Percentiles rank a stretch among this genome's conserved stretches.
Conservation (phyloP, 2,888 invertebrate species). For the Halictus ligatus region DNA sequence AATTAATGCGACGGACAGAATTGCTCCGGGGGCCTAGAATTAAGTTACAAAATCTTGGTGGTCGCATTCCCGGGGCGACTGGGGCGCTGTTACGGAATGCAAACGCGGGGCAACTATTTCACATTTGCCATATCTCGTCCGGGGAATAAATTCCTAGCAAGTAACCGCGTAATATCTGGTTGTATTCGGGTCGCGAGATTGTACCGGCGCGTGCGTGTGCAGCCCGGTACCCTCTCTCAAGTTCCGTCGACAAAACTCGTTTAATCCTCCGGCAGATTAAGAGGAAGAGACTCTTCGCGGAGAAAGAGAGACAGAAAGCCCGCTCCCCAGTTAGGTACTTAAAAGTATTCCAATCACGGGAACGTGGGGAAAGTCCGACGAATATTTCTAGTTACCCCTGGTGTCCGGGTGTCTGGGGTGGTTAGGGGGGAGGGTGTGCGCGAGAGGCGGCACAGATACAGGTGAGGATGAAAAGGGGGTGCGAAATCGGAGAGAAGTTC, state of each 20-base stretch:
- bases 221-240: conserved; percentile 56
- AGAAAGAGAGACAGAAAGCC: conserved; percentile 40
- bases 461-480: conserved; percentile 36
- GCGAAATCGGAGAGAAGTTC: conserved; percentile 25
- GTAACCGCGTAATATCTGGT: conserved; percentile 35
- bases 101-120: conserved; percentile 3
- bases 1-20: background rate
- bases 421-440: background rate
- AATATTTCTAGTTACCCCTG: conserved; percentile 69
- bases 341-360: conserved; percentile 78
- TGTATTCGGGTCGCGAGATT: conserved; percentile 30
- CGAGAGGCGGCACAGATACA: conserved; percentile 19
- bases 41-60: conserved; percentile 6
- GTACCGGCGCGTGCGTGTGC: conserved; percentile 25
- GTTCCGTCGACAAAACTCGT: conserved; percentile 75
- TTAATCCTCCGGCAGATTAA: conserved; percentile 77
- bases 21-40: background rate
- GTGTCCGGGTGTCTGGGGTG: conserved; percentile 31
- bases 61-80: background rate
- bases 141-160: conserved; percentile 35
- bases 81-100: background rate
- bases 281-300: conserved; percentile 64
- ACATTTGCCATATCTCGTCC: conserved; percentile 12
- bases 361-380: conserved; percentile 68
- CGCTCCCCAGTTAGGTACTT: conserved; percentile 68